phyloP scores from a whole-genome alignment of 2,888 invertebrate species.

The Schrankia costaestrigalis region DNA sequence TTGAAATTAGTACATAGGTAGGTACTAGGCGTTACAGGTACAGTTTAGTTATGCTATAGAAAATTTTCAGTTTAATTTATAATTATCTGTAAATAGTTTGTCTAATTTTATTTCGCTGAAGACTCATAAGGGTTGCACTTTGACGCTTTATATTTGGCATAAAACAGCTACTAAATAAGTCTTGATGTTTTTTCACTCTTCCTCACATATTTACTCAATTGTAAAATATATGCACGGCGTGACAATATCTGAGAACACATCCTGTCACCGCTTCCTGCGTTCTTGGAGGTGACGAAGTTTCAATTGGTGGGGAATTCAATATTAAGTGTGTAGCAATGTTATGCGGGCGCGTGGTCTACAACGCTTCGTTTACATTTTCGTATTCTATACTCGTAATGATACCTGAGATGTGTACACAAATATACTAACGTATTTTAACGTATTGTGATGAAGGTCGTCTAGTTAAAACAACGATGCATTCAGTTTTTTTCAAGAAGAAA shows the following conservation, averaged over 20 bases:
- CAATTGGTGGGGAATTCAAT: conserved; percentile 72
- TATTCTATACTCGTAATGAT: conserved; percentile 55
- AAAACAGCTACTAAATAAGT: too few species aligned
- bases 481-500: too few species aligned
- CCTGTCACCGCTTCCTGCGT: conserved; percentile 59
- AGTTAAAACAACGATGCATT: too few species aligned
- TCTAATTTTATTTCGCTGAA: too few species aligned
- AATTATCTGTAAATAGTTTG: too few species aligned
- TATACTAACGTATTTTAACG: conserved; percentile 51
- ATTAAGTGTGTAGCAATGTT: conserved; percentile 42
- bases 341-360: conserved; percentile 44
- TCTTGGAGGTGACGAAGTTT: conserved; percentile 59
- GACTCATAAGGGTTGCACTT: too few species aligned
- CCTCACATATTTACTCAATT: conserved; percentile 1
- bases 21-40: too few species aligned
- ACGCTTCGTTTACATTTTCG: conserved; percentile 33
- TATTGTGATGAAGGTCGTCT: conserved; percentile 32
- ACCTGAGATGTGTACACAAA: conserved; percentile 46
- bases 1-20: too few species aligned
- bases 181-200: too few species aligned
- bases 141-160: too few species aligned
- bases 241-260: conserved; percentile 48
- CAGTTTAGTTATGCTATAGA: too few species aligned
- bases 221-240: conserved; percentile 31
- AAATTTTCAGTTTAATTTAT: too few species aligned